These are phyloP conservation scores for Corvus moneduloides DNA, from an alignment of 2,113 vertebrate genomes.

Conservation along the genomic window DNA sequence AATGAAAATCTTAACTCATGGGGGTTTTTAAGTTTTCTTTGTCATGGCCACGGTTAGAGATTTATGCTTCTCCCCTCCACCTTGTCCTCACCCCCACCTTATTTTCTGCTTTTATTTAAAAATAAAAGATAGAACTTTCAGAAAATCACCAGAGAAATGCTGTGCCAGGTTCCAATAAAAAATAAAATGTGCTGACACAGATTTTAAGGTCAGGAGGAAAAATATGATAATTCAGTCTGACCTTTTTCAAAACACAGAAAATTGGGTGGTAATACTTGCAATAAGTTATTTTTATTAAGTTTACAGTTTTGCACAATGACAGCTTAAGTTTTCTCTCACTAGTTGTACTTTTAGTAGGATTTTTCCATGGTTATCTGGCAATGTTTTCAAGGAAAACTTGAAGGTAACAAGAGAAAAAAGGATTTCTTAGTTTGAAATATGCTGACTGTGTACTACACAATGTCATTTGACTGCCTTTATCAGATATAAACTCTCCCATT, in stretches of 20 bases:
- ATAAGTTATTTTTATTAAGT: not conserved
- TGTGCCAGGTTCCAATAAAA: not conserved
- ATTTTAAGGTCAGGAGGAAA: not conserved
- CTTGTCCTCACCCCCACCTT: not conserved
- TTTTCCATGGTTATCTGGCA: not conserved
- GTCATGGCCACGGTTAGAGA: not conserved
- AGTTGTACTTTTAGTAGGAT: not conserved
- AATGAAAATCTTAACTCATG: not conserved
- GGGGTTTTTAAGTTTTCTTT: not conserved
- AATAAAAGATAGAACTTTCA: not conserved
- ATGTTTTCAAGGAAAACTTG: not conserved
- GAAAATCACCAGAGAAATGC: not conserved
- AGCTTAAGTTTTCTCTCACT: not conserved
- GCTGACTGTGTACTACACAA: not conserved
- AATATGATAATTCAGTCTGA: not conserved
- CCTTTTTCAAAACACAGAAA: not conserved
- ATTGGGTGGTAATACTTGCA: not conserved
- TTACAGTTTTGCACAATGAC: not conserved
- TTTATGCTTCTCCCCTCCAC: fast-evolving
- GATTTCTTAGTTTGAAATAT: not conserved
- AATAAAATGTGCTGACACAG: not conserved
- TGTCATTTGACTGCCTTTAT: not conserved
- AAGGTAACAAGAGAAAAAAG: not conserved
- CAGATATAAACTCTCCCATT: not conserved
- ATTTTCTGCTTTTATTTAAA: conserved; percentile 22